A percentile compares a stretch with the other conserved stretches of the same genome.
phyloP scores from a whole-genome alignment of 1,140 invertebrate species.

The Drosophila pseudoananassae region DNA sequence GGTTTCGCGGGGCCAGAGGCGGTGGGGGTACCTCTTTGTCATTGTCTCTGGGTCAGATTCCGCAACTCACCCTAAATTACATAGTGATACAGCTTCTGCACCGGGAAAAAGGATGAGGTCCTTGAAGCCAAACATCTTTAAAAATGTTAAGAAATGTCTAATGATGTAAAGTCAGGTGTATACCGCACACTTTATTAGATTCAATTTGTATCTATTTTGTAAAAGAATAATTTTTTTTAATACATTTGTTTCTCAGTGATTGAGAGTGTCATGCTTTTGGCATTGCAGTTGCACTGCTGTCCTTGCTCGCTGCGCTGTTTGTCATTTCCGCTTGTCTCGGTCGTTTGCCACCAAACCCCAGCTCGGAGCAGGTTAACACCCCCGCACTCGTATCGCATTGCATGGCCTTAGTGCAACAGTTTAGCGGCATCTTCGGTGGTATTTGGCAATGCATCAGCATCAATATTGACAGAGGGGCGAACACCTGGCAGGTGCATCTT shows the following conservation, averaged over 20 bases:
- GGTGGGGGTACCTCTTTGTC: constrained; percentile 27
- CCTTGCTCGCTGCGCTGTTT: constrained; percentile 46
- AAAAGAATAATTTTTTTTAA: no score
- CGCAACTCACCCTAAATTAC: constrained; percentile 39
- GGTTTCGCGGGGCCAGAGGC: constrained; percentile 21
- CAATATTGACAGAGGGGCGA: constrained; percentile 56
- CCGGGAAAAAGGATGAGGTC: not conserved
- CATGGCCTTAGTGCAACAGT: constrained; percentile 55
- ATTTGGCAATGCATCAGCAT: constrained; percentile 74
- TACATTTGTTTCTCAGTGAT: not conserved
- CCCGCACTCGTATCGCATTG: not conserved
- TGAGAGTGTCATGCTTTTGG: constrained; percentile 23
- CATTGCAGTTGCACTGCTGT: constrained; percentile 18
- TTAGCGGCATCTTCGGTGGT: constrained; percentile 46
- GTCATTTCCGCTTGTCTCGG: constrained; percentile 67
- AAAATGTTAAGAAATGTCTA: no score
- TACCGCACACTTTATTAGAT: no score
- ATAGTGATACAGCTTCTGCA: constrained; percentile 9
- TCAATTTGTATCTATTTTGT: no score
- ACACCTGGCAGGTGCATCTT: constrained; percentile 37
- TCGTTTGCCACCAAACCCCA: not conserved
- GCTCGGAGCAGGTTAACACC: not conserved
- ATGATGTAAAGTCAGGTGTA: no score
- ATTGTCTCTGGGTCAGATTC: constrained; percentile 42
- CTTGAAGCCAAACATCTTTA: no score